Evolutionary conservation across 2,113 vertebrate genomes (phyloP).

Genomic region (Octodon degus): DNA sequence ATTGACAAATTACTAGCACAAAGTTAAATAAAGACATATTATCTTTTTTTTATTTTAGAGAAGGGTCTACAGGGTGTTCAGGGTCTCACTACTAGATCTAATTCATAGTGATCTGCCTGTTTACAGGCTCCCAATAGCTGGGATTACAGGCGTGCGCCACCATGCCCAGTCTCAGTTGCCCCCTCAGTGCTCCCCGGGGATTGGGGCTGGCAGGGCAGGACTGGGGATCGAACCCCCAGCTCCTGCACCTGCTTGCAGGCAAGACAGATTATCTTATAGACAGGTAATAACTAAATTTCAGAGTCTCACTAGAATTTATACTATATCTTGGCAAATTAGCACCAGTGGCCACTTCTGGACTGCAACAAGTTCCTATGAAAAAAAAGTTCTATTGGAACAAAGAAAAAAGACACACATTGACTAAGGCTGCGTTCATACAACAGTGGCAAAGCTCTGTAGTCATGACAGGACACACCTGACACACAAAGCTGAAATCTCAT

Average conservation of each 20-base stretch:
- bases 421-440: neutral
- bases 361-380: neutral
- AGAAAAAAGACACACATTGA: neutral
- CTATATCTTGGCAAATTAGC: neutral
- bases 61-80: too few relatives aligned
- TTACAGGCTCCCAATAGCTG: too few relatives aligned
- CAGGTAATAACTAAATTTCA: neutral
- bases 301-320: neutral
- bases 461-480: neutral
- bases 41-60: too few relatives aligned
- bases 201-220: too few relatives aligned
- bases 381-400: neutral
- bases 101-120: too few relatives aligned
- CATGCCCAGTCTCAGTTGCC: too few relatives aligned
- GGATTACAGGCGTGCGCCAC: too few relatives aligned
- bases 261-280: neutral
- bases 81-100: too few relatives aligned
- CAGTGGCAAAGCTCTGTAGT: neutral
- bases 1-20: neutral
- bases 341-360: neutral
- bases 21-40: neutral
- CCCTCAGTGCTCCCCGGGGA: too few relatives aligned
- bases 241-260: too few relatives aligned
- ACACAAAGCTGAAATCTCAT: neutral
- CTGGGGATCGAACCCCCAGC: too few relatives aligned